Evolutionary conservation across 2,888 invertebrate genomes (phyloP).

Genomic region (Trilocha varians): DNA sequence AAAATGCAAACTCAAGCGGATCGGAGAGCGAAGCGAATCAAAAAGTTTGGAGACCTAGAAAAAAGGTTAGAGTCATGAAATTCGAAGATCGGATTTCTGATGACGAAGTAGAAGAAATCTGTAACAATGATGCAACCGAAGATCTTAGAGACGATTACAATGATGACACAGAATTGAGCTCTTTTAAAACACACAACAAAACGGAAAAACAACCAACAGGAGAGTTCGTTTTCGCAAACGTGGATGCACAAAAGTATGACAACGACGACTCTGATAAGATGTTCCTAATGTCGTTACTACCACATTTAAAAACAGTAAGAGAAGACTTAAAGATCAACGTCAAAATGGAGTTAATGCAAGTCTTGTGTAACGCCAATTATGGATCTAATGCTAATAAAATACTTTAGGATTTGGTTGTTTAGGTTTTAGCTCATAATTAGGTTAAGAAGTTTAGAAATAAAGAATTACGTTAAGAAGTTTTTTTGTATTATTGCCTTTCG

Average conservation of each 20-base stretch:
- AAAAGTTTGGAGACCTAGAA: conserved; percentile 36
- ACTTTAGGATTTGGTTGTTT: too few species aligned
- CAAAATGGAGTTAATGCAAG: conserved; percentile 62
- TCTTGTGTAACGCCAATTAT: conserved; percentile 48
- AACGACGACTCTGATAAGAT: conserved; percentile 51
- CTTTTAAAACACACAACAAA: conserved; percentile 18
- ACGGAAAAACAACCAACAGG: conserved; percentile 18
- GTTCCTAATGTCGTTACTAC: conserved; percentile 54
- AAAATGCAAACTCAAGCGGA: conserved; percentile 28
- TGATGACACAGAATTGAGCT: conserved; percentile 17
- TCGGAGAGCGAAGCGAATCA: conserved; percentile 30
- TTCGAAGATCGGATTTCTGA: conserved; percentile 34
- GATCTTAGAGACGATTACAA: conserved; percentile 25
- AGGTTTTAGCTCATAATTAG: too few species aligned
- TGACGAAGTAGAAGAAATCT: conserved; percentile 30
- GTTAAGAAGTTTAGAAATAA: too few species aligned
- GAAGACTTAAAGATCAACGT: conserved; percentile 47
- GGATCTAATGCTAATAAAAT: conserved; percentile 15
- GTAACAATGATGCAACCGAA: conserved; percentile 21
- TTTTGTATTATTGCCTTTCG: too few species aligned
- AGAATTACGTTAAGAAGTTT: too few species aligned
- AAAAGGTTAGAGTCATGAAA: conserved; percentile 35
- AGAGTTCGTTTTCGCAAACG: conserved; percentile 56
- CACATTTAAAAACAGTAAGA: conserved; percentile 55
- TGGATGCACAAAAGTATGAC: conserved; percentile 37